Conservation (phyloP, 2,113 vertebrate genomes). For the Nipponia nippon region DNA sequence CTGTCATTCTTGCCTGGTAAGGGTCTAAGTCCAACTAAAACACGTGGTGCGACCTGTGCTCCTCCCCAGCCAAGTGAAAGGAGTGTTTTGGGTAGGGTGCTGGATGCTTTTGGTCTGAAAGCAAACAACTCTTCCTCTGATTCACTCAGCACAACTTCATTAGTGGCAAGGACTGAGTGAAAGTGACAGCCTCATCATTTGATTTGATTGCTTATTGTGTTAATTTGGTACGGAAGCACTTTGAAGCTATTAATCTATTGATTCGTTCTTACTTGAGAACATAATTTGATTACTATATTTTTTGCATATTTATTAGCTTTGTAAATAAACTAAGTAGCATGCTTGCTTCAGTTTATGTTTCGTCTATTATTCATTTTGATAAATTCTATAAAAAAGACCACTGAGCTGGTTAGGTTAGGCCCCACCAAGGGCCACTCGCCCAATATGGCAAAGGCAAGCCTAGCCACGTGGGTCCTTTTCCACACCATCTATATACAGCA, state of each 20-base stretch:
- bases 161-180: neutral
- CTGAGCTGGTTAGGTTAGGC: neutral
- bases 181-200: slow-evolving; percentile 6
- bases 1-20: neutral
- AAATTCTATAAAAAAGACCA: neutral
- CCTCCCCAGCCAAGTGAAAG: neutral
- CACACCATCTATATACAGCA: neutral
- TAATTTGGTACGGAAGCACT: neutral
- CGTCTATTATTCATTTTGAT: neutral
- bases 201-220: slow-evolving; percentile 38
- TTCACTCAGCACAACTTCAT: neutral
- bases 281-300: slow-evolving; percentile 14
- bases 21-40: neutral
- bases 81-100: neutral
- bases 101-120: neutral
- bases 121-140: neutral
- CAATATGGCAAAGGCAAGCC: neutral
- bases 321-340: neutral
- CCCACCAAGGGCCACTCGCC: neutral
- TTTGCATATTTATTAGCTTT: slow-evolving; percentile 24
- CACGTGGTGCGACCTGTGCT: neutral
- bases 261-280: slow-evolving; percentile 8
- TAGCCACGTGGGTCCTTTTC: neutral
- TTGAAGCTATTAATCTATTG: slow-evolving; percentile 14
- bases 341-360: neutral